Evolutionary conservation across 2,113 vertebrate genomes (phyloP), one percentile per base, ranked within the genome.

Genomic region (Etheostoma spectabile): DNA sequence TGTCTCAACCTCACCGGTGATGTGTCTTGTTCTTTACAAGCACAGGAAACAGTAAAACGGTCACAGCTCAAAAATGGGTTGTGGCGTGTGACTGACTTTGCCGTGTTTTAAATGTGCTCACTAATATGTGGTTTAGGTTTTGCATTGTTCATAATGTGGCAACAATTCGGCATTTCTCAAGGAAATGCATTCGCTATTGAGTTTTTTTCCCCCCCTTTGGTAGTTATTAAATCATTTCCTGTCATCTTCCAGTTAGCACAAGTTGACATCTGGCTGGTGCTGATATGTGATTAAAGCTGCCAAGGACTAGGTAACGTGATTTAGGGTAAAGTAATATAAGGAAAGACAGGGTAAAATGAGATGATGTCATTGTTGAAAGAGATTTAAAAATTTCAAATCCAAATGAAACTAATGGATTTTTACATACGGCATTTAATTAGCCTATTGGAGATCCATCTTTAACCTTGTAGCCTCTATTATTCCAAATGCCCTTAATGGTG

Each of bases 141-240:
- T 69, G 1, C 45, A 53, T 27, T 52, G 61, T 89, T 74, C 55
- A 77, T 8, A 60, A 18, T 38, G 13, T 27, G 21, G 3, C 33
- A 16, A 49, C 15, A 13, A n/a, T 49, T 21, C 14, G 30, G 13
- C 35, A 22, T 65, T 33, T 74, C 64, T 74, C 16, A 27, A 49
- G 24, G 11, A 63, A 64, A 67, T 22, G 1, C 70, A 69, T 30
- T 30, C 13, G 55, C 45, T 22, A 14, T 24, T 55, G 35, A n/a
- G 51, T 24, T 56, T 19, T 60, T 22, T 42, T 66, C 21, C 71
- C 21, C 71, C 72, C 30, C 42, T 56, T 63, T 53, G 15, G 27
- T 55, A 62, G 33, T 88, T 71, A 55, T 22, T 89, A 42, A 86
- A 92, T 87, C 1, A 84, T 86, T 80, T 71, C 35, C 53, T 33